Conservation (phyloP, 2,797 vertebrate genomes). For the Channallabes apus region DNA sequence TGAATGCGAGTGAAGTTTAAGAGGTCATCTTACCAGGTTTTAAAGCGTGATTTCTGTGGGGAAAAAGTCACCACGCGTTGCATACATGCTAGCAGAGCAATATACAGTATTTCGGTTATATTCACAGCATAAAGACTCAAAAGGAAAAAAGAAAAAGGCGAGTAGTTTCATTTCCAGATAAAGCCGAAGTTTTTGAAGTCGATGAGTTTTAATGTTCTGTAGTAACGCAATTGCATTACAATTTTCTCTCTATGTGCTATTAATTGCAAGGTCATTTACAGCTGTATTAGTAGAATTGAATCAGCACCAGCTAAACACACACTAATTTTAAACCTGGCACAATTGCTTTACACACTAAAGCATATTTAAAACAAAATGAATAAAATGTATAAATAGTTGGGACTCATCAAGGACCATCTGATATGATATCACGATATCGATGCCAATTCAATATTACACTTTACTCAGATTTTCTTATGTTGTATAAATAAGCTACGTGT, state of each 20-base stretch:
- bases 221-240: not conserved
- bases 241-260: not conserved
- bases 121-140: not conserved
- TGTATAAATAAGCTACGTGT: not conserved
- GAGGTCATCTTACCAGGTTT: no score
- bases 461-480: no score
- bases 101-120: not conserved
- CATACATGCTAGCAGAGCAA: not conserved
- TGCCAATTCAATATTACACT: no score
- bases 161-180: not conserved
- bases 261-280: not conserved
- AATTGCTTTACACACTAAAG: no score
- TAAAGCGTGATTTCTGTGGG: no score
- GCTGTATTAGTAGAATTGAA: not conserved
- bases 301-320: not conserved
- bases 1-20: no score
- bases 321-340: not conserved
- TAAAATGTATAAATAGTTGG: not conserved
- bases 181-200: not conserved
- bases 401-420: no score
- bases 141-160: not conserved
- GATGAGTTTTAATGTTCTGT: not conserved
- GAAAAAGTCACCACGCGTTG: no score
- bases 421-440: no score
- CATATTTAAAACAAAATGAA: not conserved